Conservation (phyloP, 2,113 vertebrate genomes). For the Nymphicus hollandicus region DNA sequence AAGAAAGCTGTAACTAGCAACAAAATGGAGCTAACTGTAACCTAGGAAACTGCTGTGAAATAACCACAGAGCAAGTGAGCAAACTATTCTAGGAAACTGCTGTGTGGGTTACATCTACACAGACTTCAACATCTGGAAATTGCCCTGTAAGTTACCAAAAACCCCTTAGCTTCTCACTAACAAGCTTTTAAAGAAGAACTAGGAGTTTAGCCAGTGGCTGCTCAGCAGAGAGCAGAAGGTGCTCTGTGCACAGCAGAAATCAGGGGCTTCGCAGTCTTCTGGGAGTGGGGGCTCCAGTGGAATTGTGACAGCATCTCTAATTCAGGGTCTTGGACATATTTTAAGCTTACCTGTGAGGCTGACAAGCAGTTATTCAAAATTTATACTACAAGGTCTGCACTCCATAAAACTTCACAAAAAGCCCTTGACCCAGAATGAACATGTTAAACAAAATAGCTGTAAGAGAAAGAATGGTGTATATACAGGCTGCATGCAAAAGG, state of each 20-base stretch:
- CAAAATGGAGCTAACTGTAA: neutral
- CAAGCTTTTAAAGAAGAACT: neutral
- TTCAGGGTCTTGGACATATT: neutral
- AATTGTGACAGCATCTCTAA: neutral
- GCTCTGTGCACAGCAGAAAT: neutral
- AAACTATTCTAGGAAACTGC: neutral
- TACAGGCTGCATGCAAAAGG: neutral
- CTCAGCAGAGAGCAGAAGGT: neutral
- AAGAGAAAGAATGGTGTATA: neutral
- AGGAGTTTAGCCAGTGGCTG: neutral
- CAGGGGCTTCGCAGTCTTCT: fast-evolving
- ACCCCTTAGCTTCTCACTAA: fast-evolving
- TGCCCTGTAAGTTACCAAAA: neutral
- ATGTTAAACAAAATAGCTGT: neutral
- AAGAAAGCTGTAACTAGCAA: neutral
- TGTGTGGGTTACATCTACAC: neutral
- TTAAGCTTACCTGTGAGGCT: neutral
- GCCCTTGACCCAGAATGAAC: neutral
- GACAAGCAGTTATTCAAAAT: neutral
- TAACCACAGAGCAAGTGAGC: neutral
- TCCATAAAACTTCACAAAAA: slow-evolving; percentile 4
- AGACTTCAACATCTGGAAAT: neutral
- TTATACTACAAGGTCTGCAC: neutral
- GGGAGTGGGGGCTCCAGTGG: neutral
- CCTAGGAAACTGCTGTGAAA: slow-evolving; percentile 30